Percentiles rank a stretch among this genome's conserved stretches.
Evolutionary conservation across 2,113 vertebrate genomes (phyloP).

Genomic region (Brachyistius frenatus): DNA sequence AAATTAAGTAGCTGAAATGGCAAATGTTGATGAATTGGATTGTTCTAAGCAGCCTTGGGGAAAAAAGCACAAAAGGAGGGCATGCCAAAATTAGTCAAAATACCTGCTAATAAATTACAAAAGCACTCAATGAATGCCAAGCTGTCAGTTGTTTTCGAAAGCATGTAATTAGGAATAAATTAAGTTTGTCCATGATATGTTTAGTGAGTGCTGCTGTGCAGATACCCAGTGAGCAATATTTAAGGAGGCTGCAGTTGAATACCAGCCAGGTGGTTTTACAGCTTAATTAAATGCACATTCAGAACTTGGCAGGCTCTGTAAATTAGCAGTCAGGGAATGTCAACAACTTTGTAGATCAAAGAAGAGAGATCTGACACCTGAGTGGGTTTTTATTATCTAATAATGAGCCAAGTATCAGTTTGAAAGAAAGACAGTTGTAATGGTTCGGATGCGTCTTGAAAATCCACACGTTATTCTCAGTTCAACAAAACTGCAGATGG

Average conservation of each 20-base stretch:
- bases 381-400: constrained; percentile 42
- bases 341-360: constrained; percentile 39
- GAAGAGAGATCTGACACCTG: constrained; percentile 9
- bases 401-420: constrained; percentile 8
- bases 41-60: background rate
- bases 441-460: background rate
- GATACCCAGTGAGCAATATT: constrained; percentile 34
- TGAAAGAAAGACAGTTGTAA: background rate
- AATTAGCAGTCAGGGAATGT: constrained; percentile 48
- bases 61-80: background rate
- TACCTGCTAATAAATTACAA: constrained; percentile 1
- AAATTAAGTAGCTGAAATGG: background rate
- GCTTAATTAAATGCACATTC: constrained; percentile 55
- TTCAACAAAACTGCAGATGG: background rate
- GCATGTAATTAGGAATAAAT: constrained; percentile 32
- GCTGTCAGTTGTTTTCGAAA: constrained; percentile 28
- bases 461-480: background rate
- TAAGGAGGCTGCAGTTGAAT: constrained; percentile 46
- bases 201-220: constrained; percentile 3
- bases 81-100: background rate
- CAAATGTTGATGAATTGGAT: background rate
- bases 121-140: constrained; percentile 4
- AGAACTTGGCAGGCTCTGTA: constrained; percentile 43
- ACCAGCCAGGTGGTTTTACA: constrained; percentile 50
- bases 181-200: constrained; percentile 6